Evolutionary conservation across 37 sponge, comb jelly and placozoan genomes (phyloP), one percentile per base, ranked within the genome.

Genomic region (Sycon ciliatum): DNA sequence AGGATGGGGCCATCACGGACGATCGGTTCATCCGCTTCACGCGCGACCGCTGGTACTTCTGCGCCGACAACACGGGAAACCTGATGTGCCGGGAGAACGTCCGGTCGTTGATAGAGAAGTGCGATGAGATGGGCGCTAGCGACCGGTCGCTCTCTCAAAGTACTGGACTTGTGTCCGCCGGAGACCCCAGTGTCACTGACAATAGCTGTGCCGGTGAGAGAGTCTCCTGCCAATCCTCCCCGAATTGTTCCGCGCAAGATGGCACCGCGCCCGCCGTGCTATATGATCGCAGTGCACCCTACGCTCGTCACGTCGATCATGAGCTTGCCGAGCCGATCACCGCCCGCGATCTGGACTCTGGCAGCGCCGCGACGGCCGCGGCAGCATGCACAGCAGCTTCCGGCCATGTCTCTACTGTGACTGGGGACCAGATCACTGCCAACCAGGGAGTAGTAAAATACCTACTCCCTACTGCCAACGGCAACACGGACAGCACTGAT

Each of bases 11-110:
- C 26, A 34, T 80, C 1, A 29, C 64, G 32, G 77, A 80, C 46
- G 80, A 88, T 72, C 68, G 80, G 31, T 90, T 95, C 71, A 84
- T 95, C 64, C 76, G 72, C 4, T 84, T 87, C 76, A 90, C 91
- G 0, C 35, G 69, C 65, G 78, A 77, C 34, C 67, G 82, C 42
- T 95, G 96, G 96, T 77, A 71, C 36, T 77, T 87, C 68, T 91
- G 96, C 18, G 61, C 36, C 4, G 91, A 90, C 71, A 87, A 95
- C 80, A 86, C 80, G 32, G 96, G 96, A 46, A 82, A 95, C 38
- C 39, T 95, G 2, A 87, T 74, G 74, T 36, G 46, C 24, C 75
- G 87, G 79, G 71, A 82, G 67, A 95, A 95, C 63, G 73, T 84
- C 20, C 53, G 32, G 26, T 83, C 69, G 9, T 39, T 93, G 27